Base-by-base conservation (phyloP, 2,888 invertebrate genomes). In the Calephelis perditalis region DNA sequence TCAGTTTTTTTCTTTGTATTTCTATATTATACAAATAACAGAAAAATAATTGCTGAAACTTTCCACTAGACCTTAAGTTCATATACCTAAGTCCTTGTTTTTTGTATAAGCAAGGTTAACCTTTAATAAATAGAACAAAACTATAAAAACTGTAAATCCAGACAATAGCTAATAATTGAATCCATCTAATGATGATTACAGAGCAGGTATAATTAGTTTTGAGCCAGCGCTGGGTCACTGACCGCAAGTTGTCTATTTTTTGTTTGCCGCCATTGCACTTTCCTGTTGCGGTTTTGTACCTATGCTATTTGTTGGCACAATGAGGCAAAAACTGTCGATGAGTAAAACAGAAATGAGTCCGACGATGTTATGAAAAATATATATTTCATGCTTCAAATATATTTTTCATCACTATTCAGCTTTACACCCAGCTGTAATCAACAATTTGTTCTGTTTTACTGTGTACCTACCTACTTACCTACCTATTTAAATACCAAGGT, bases 251-350 rank as follows among this genome's bases (percentile, higher is more conserved):
- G 49, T 49, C 49, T 49, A 35, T 49, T 49, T 49, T 49, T 49
- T 49, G 26, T 26, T 15, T 5, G 26, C 49, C 10, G 26, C 26
- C 49, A 49, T 49, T 49, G 49, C 49, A 49, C 49, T 49, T 49
- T 49, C 49, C 49, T 49, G 49, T 49, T 49, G 49, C 49, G 49
- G 26, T 49, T 49, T 49, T 49, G 26, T 40, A n/a, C n/a, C n/a
- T n/a, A 35, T 49, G 49, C 26, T 49, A 26, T 49, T 49, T 26
- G 49, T 49, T 26, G 10, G 7, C 26, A 5, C 10, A 26, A 10
- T 35, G 35, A 49, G 9, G 26, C 49, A 49, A 49, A 49, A 49
- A 49, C 49, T 5, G 49, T 49, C 26, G 26, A 49, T 10, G 26
- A 49, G 35, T 26, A 49, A 49, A 49, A 49, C 7, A 8, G 4